Conservation (phyloP, 2,113 vertebrate species). For the Daphoenositta chrysoptera region DNA sequence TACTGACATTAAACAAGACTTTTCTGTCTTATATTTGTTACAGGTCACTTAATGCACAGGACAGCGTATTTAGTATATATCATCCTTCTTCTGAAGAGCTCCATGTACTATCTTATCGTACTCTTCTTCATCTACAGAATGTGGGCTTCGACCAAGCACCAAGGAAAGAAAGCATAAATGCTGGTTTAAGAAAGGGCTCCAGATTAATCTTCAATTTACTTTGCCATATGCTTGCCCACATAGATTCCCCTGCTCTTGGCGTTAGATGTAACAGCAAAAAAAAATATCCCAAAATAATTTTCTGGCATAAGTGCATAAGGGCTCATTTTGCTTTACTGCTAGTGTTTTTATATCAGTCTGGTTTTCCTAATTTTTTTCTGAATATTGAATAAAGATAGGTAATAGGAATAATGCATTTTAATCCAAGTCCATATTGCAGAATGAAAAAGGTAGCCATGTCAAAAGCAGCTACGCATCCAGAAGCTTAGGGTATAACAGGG, state of each 20-base stretch:
- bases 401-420: not conserved
- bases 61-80: slow-evolving; percentile 63
- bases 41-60: slow-evolving; percentile 33
- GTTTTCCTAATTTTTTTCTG: not conserved
- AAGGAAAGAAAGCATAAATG: not conserved
- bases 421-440: not conserved
- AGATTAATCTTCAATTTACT: not conserved
- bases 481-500: not conserved
- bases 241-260: not conserved
- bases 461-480: not conserved
- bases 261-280: not conserved
- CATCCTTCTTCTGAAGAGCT: slow-evolving; percentile 66
- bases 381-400: not conserved
- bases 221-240: not conserved
- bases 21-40: not conserved
- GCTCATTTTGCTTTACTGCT: not conserved
- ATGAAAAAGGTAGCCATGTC: not conserved
- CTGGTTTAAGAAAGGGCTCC: not conserved
- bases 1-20: not conserved
- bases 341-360: not conserved
- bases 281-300: not conserved
- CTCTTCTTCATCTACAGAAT: slow-evolving; percentile 29
- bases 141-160: not conserved
- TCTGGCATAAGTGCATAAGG: not conserved
- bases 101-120: slow-evolving; percentile 13